These are phyloP conservation scores for Ascidia mentula DNA, from an alignment of 23 tunicate genomes.

Conservation along the genomic window DNA sequence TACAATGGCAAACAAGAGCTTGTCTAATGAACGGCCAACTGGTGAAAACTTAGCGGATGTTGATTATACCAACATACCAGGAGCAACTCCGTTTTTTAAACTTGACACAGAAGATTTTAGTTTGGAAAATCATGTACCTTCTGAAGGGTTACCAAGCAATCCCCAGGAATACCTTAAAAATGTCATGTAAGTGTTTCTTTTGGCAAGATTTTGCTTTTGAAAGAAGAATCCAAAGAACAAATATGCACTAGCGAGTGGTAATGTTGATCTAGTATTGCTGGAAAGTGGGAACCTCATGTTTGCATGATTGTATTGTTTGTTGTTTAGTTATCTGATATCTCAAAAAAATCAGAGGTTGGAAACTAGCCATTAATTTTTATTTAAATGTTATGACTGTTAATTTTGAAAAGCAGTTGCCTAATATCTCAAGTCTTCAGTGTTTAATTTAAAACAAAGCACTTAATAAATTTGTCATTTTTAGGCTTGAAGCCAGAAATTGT, in stretches of 20 bases:
- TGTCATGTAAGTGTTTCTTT: constrained; percentile 53
- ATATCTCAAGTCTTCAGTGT: background rate
- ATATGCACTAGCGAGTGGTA: no score
- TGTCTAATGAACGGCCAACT: constrained; percentile 30
- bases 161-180: constrained; percentile 78
- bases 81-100: constrained; percentile 61
- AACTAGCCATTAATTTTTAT: no score
- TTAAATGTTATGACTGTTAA: no score
- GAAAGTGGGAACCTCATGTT: no score
- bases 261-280: no score
- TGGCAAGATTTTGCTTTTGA: no score
- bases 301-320: no score
- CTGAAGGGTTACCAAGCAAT: constrained; percentile 68
- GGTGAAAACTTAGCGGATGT: constrained; percentile 57
- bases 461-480: no score
- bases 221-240: no score
- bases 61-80: constrained; percentile 51
- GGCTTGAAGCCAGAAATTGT: constrained; percentile 57
- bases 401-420: background rate
- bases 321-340: no score
- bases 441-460: background rate
- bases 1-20: background rate
- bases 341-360: no score
- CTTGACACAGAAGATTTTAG: constrained; percentile 12
- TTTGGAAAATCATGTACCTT: constrained; percentile 16